Evolutionary conservation across 35 echinoderm and acorn worm species (phyloP).

Genomic region (Ptychodera flava): DNA sequence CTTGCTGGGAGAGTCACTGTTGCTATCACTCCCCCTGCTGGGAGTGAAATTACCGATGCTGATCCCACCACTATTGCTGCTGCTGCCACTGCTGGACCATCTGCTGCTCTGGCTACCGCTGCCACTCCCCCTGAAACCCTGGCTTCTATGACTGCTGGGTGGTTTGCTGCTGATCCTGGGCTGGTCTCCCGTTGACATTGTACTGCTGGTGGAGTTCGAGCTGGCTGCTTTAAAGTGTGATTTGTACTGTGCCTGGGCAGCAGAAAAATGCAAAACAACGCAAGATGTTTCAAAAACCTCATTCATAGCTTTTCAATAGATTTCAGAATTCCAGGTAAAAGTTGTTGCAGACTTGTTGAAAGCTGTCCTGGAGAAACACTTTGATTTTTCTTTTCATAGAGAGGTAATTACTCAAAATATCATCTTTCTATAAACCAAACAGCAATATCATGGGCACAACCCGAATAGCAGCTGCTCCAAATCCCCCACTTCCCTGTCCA

Average conservation of each 20-base stretch:
- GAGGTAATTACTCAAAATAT: no score
- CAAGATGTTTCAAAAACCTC: not conserved
- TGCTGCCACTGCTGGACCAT: not conserved
- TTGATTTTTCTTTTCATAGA: no score
- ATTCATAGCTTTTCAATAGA: not conserved
- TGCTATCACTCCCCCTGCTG: constrained; percentile 7
- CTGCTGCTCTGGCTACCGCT: not conserved
- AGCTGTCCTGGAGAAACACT: no score
- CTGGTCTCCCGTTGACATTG: constrained; percentile 9
- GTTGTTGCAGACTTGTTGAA: no score
- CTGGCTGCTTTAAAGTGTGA: constrained; percentile 68
- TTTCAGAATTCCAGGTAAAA: no score
- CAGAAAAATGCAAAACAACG: not conserved
- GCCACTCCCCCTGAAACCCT: constrained; percentile 18
- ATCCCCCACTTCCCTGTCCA: no score
- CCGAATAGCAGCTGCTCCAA: no score
- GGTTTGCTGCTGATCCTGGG: constrained; percentile 10
- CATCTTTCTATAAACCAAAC: no score
- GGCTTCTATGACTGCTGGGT: not conserved
- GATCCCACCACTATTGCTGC: not conserved
- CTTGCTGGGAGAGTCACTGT: not conserved
- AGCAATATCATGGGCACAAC: no score
- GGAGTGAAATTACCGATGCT: constrained; percentile 1
- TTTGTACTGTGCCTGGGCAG: constrained; percentile 66
- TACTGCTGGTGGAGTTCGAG: constrained; percentile 40